These are phyloP conservation scores for Conopomorpha cramerella DNA, from an alignment of 1,140 invertebrate genomes.

Conservation along the genomic window DNA sequence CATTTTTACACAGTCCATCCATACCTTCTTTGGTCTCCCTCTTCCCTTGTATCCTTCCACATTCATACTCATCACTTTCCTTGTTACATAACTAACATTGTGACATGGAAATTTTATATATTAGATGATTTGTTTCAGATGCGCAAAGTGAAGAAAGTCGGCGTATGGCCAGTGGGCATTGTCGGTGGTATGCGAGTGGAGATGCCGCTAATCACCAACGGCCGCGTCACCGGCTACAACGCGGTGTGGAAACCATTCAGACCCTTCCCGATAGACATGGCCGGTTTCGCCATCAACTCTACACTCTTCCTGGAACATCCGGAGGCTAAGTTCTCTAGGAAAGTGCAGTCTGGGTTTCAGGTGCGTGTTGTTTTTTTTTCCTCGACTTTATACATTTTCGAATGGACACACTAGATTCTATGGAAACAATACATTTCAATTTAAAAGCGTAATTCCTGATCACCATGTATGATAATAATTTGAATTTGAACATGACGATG, in stretches of 20 bases:
- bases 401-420: no score
- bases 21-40: no score
- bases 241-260: conserved; percentile 85
- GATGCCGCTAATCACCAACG: conserved; percentile 73
- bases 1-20: no score
- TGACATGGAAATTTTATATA: no score
- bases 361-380: conserved; percentile 14
- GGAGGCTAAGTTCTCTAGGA: conserved; percentile 81
- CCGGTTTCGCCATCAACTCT: conserved; percentile 94
- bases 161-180: conserved; percentile 97
- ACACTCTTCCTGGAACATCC: conserved; percentile 76
- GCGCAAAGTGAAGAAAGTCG: conserved; percentile 81
- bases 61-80: no score
- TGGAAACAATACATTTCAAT: no score
- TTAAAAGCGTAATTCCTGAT: no score
- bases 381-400: background rate
- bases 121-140: conserved; percentile 71
- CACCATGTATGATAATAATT: no score
- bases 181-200: conserved; percentile 90
- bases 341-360: conserved; percentile 85
- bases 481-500: no score
- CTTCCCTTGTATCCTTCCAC: no score
- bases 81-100: no score
- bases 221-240: conserved; percentile 83
- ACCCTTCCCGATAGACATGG: conserved; percentile 97